These are phyloP conservation scores for Panthera tigris DNA, from an alignment of 2,113 vertebrate species.

Conservation along the genomic window DNA sequence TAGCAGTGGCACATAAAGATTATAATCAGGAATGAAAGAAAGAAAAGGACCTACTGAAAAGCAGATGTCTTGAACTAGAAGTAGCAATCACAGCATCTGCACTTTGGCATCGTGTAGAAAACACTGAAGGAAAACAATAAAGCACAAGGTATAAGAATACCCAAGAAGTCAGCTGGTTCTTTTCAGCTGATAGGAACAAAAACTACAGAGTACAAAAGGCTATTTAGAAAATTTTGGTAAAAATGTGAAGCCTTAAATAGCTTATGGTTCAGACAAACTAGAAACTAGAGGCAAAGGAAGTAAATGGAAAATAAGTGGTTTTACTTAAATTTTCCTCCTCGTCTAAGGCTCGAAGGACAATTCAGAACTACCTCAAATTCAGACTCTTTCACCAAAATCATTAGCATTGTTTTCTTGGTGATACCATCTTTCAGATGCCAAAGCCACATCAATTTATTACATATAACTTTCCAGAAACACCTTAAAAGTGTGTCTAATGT, in stretches of 20 bases:
- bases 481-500: not conserved
- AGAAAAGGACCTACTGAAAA: slow-evolving; percentile 43
- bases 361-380: not conserved
- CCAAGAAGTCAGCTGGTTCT: slow-evolving; percentile 62
- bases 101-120: not conserved
- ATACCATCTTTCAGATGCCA: not conserved
- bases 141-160: slow-evolving; percentile 67
- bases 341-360: not conserved
- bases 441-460: not conserved
- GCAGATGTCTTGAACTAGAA: slow-evolving; percentile 53
- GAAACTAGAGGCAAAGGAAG: not conserved
- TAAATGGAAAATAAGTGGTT: not conserved
- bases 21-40: slow-evolving; percentile 13
- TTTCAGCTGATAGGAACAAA: slow-evolving; percentile 59
- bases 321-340: not conserved
- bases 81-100: slow-evolving; percentile 62
- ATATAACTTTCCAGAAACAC: not conserved
- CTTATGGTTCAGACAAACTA: not conserved
- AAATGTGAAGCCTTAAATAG: slow-evolving; percentile 55
- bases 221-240: slow-evolving; percentile 42
- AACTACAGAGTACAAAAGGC: slow-evolving; percentile 47
- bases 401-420: not conserved
- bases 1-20: slow-evolving; percentile 30
- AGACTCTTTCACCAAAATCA: not conserved
- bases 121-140: slow-evolving; percentile 62